Conservation (phyloP, 1,140 invertebrate species). For the Papilio helenus region DNA sequence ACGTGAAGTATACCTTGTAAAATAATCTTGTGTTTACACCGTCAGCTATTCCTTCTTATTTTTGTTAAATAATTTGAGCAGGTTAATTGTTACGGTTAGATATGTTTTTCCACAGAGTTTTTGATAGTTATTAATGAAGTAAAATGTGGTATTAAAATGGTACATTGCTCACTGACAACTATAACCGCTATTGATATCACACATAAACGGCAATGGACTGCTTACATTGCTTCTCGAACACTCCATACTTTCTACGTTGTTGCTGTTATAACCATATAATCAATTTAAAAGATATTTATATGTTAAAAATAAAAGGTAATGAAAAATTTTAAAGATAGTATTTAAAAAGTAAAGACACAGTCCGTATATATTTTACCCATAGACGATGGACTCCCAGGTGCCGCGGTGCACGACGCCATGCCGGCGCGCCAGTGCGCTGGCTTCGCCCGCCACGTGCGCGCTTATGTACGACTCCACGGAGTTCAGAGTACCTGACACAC, state of each 20-base stretch:
- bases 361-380: not conserved
- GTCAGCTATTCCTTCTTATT: conserved; percentile 7
- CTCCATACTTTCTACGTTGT: not conserved
- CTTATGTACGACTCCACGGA: conserved; percentile 30
- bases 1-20: conserved; percentile 14
- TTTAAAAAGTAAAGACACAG: not conserved
- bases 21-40: not conserved
- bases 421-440: not conserved
- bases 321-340: not conserved
- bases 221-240: not conserved
- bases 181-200: not conserved
- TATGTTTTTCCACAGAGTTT: not conserved
- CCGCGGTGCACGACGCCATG: not conserved
- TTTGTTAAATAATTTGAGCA: not conserved
- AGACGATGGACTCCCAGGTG: conserved; percentile 19
- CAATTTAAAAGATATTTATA: not conserved
- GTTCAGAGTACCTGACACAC: conserved; percentile 19
- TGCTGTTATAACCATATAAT: not conserved
- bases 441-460: not conserved
- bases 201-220: not conserved
- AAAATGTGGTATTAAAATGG: not conserved
- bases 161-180: too few species aligned
- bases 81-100: not conserved
- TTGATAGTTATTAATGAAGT: not conserved
- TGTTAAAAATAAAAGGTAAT: not conserved